Evolutionary conservation across 2,113 vertebrate species (phyloP).

Genomic region (Ochotona curzoniae): DNA sequence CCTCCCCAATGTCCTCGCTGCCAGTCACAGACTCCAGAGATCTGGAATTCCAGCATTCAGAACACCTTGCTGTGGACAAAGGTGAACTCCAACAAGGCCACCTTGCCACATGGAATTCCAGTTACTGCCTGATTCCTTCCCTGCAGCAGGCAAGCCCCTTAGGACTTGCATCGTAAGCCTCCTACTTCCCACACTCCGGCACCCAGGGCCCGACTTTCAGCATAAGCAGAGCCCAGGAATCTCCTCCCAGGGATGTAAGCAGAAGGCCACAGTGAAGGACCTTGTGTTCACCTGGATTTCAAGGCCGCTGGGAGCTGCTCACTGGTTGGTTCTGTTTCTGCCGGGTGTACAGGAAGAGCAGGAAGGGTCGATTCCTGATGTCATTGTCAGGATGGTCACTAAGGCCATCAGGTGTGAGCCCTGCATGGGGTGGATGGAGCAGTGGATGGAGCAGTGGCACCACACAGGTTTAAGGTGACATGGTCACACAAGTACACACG

Average conservation of each 20-base stretch:
- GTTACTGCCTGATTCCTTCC: neutral
- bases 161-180: no score
- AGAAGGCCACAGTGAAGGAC: neutral
- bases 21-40: neutral
- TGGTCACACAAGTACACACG: neutral
- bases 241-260: no score
- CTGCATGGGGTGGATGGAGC: no score
- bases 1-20: neutral
- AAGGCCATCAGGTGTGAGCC: constrained; percentile 75
- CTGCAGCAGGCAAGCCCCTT: no score
- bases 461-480: neutral
- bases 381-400: neutral
- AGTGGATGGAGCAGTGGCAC: neutral
- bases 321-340: constrained; percentile 82
- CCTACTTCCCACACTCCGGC: neutral
- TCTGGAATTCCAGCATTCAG: neutral
- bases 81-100: neutral
- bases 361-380: constrained; percentile 84
- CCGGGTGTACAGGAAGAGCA: constrained; percentile 92
- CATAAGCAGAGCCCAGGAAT: no score
- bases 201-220: no score
- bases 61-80: neutral
- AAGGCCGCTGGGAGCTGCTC: constrained; percentile 85
- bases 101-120: neutral
- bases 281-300: constrained; percentile 82